A percentile compares a stretch with the other conserved stretches of the same genome.
Evolutionary conservation across 2,888 invertebrate species (phyloP).

Genomic region (Brenthis daphne): DNA sequence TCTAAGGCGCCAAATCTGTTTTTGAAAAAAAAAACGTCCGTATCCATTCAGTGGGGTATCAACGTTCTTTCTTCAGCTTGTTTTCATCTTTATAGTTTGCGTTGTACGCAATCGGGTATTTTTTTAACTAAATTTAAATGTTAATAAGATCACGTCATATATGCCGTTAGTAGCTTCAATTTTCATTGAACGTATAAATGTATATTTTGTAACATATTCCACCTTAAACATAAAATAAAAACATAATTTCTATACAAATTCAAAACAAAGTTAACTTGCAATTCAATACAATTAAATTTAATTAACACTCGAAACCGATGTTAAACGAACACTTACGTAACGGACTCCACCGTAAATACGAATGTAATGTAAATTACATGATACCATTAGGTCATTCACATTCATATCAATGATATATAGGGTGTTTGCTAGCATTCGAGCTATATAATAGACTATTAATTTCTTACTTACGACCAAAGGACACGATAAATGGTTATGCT

Average conservation of each 20-base stretch:
- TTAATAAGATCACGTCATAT: no score
- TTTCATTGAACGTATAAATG: no score
- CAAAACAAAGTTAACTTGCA: slow-evolving; percentile 1
- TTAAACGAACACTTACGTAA: slow-evolving; percentile 16
- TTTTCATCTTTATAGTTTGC: no score
- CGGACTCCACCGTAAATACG: slow-evolving; percentile 10
- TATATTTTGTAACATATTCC: no score
- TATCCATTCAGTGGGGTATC: no score
- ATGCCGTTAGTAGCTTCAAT: no score
- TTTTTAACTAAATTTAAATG: no score
- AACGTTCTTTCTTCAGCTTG: no score
- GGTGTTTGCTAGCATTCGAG: slow-evolving; percentile 2
- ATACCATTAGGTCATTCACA: slow-evolving; percentile 14
- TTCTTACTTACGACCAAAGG: slow-evolving; percentile 1
- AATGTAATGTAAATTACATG: slow-evolving; percentile 15
- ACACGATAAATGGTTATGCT: neutral
- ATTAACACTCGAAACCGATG: slow-evolving; percentile 20
- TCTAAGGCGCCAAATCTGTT: no score
- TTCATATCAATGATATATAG: slow-evolving; percentile 15
- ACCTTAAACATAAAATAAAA: no score
- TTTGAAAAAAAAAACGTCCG: no score
- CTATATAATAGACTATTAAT: slow-evolving; percentile 14
- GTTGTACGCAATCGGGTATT: no score
- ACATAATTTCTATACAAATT: neutral
- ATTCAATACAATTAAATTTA: slow-evolving; percentile 14